These are phyloP conservation scores for Drosophila chauvacae DNA, from an alignment of 1,140 invertebrate genomes.

Conservation along the genomic window DNA sequence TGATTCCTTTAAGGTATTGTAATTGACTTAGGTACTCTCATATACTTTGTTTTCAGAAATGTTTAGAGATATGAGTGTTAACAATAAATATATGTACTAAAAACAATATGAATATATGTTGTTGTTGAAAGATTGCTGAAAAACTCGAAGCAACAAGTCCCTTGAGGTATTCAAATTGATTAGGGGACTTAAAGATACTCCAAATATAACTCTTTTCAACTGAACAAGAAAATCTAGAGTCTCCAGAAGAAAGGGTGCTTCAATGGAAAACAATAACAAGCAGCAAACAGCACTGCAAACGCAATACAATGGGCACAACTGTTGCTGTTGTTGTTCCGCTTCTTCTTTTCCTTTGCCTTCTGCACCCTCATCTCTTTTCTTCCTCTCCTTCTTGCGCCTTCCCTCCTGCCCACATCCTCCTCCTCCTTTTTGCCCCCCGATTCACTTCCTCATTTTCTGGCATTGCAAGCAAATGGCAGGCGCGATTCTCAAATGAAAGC, in stretches of 20 bases:
- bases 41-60: neutral
- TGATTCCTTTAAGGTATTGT: neutral
- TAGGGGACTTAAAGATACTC: too few relatives aligned
- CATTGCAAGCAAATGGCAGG: constrained; percentile 58
- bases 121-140: constrained; percentile 2
- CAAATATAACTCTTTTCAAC: neutral
- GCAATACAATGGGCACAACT: constrained; percentile 69
- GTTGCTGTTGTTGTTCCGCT: constrained; percentile 50
- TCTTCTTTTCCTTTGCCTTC: constrained; percentile 1
- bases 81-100: neutral
- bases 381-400: neutral
- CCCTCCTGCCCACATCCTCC: neutral
- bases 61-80: neutral
- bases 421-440: neutral
- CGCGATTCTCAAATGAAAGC: constrained; percentile 57
- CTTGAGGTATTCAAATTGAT: too few relatives aligned
- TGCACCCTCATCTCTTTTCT: neutral
- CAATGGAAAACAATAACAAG: constrained; percentile 71
- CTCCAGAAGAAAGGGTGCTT: neutral
- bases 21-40: neutral
- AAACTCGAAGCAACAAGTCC: neutral
- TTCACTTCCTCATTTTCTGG: constrained; percentile 11
- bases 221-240: neutral
- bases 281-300: constrained; percentile 39
- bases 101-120: neutral